Percentiles rank a stretch among this genome's conserved stretches.
Conservation (phyloP, 2,797 vertebrate genomes). For the Labeo calbasu region DNA sequence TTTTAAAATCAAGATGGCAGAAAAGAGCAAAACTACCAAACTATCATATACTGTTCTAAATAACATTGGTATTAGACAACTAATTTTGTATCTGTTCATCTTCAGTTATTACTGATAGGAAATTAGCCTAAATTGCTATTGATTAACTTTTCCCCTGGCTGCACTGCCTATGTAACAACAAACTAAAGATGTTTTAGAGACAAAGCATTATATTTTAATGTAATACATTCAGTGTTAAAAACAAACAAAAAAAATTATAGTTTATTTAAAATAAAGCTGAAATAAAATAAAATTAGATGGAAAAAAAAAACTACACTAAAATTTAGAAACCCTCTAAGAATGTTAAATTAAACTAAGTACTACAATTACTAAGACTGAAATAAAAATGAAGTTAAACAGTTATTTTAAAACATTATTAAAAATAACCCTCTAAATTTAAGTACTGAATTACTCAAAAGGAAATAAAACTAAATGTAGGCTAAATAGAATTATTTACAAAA, state of each 20-base stretch:
- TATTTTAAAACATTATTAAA: too few species aligned
- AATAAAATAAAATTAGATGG: neutral
- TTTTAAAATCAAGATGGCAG: neutral
- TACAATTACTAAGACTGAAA: neutral
- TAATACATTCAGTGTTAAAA: neutral
- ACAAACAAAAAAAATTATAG: neutral
- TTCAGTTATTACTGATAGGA: neutral
- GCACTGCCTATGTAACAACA: neutral
- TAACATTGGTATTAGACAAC: neutral
- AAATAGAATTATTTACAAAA: too few species aligned
- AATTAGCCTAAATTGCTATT: neutral
- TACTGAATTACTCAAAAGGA: too few species aligned
- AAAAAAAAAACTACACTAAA: neutral
- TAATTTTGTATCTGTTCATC: neutral
- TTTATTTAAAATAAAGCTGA: neutral
- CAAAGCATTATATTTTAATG: too few species aligned
- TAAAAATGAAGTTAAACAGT: too few species aligned
- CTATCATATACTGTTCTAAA: neutral
- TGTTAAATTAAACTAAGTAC: neutral
- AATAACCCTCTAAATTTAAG: too few species aligned
- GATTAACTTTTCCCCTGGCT: neutral
- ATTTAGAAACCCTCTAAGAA: neutral
- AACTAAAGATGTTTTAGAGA: neutral
- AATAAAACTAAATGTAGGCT: too few species aligned
- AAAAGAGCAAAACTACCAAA: neutral